Evolutionary conservation across 2,113 vertebrate species (phyloP).

Genomic region (Panurus biarmicus): DNA sequence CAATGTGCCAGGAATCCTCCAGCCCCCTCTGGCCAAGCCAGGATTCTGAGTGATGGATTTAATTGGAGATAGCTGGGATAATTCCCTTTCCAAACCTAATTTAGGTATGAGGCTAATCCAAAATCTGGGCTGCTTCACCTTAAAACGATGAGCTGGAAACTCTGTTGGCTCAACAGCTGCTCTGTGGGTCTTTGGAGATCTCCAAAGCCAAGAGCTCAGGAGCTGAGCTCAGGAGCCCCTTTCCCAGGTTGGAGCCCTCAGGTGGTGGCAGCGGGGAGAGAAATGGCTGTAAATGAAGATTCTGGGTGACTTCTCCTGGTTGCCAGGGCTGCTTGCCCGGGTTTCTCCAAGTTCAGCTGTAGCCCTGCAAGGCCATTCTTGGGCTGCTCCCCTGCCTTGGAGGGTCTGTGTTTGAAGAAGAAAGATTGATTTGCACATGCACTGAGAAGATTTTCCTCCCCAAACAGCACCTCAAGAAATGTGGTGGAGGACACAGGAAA

Average conservation of each 20-base stretch:
- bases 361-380: background rate
- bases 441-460: background rate
- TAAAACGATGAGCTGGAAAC: background rate
- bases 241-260: background rate
- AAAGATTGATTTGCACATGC: fast-evolving
- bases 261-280: background rate
- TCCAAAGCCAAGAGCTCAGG: background rate
- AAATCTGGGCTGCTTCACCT: background rate
- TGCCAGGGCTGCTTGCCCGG: fast-evolving
- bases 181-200: background rate
- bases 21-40: background rate
- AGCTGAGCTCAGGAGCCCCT: background rate
- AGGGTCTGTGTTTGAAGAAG: background rate
- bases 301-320: background rate
- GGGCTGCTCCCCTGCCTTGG: background rate
- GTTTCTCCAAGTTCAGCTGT: background rate
- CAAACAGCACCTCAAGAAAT: background rate
- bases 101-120: background rate
- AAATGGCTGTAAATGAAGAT: background rate
- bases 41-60: background rate
- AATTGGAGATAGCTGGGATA: too few species aligned
- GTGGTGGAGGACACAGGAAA: background rate
- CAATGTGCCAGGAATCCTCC: background rate
- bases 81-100: background rate
- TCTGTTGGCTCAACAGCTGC: background rate